A percentile compares a stretch with the other conserved stretches of the same genome.
Evolutionary conservation across 2,113 vertebrate genomes (phyloP).

Genomic region (Onychostruthus taczanowskii): DNA sequence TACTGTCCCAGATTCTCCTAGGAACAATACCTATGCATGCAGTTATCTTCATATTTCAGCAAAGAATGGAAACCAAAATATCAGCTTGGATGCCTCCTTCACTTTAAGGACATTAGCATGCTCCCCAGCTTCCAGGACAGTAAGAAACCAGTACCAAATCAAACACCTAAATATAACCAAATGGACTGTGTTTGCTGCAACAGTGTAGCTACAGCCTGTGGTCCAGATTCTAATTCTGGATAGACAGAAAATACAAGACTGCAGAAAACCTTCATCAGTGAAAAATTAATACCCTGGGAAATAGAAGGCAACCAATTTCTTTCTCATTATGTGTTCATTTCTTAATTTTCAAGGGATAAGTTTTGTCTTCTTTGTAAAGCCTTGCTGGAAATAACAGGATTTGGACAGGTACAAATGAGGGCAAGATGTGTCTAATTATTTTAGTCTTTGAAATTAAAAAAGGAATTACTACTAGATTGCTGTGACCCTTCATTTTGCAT

Average conservation of each 20-base stretch:
- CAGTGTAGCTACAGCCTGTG: background rate
- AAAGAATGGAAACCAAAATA: background rate
- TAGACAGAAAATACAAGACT: background rate
- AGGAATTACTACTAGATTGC: background rate
- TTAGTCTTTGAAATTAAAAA: background rate
- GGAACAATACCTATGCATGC: background rate
- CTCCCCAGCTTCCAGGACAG: background rate
- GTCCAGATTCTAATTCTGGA: background rate
- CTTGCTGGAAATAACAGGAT: background rate
- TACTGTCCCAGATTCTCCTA: background rate
- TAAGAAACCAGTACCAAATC: background rate
- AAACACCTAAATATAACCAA: background rate
- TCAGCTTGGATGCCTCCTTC: background rate
- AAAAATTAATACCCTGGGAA: background rate
- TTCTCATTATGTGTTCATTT: background rate
- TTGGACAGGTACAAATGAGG: constrained; percentile 11
- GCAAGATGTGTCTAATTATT: background rate
- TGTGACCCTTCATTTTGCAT: background rate
- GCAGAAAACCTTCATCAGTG: background rate
- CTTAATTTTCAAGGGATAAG: constrained; percentile 6
- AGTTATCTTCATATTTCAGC: background rate
- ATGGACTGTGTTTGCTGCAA: background rate
- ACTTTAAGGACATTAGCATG: background rate
- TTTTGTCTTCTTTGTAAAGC: background rate
- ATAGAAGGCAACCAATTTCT: background rate